Evolutionary conservation across 2,797 vertebrate genomes (phyloP).

Genomic region (Pseudochaenichthys georgianus): DNA sequence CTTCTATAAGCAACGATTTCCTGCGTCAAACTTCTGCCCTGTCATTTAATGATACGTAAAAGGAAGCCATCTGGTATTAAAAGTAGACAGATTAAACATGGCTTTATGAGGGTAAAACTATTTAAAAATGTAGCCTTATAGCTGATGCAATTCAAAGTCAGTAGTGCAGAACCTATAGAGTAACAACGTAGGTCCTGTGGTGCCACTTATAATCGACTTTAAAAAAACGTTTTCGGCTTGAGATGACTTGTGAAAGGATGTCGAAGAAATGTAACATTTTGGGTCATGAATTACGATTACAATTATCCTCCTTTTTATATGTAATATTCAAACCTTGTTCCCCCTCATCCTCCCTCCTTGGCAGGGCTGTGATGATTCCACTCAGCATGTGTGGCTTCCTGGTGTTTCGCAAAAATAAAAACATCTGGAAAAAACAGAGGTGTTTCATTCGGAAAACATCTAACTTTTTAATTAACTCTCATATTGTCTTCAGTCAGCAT

Average conservation of each 20-base stretch:
- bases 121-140: background rate
- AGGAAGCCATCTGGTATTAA: conserved; percentile 32
- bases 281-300: background rate
- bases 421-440: background rate
- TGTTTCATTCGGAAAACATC: conserved; percentile 18
- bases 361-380: conserved; percentile 6
- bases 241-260: conserved; percentile 2
- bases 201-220: background rate
- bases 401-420: conserved; percentile 22
- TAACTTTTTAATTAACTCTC: background rate
- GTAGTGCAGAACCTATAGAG: background rate
- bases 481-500: background rate
- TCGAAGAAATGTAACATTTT: background rate
- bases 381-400: conserved; percentile 11
- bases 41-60: conserved; percentile 37
- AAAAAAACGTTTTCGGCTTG: background rate
- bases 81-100: conserved; percentile 37
- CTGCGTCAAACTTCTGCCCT: conserved; percentile 37
- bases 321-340: background rate
- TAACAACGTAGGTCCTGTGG: background rate
- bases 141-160: conserved; percentile 23
- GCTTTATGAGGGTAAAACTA: conserved; percentile 21
- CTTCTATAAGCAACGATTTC: conserved; percentile 48
- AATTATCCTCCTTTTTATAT: background rate
- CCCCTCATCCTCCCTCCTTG: background rate